Conservation (phyloP, 2,888 invertebrate genomes). For the Hipparchia semele region DNA sequence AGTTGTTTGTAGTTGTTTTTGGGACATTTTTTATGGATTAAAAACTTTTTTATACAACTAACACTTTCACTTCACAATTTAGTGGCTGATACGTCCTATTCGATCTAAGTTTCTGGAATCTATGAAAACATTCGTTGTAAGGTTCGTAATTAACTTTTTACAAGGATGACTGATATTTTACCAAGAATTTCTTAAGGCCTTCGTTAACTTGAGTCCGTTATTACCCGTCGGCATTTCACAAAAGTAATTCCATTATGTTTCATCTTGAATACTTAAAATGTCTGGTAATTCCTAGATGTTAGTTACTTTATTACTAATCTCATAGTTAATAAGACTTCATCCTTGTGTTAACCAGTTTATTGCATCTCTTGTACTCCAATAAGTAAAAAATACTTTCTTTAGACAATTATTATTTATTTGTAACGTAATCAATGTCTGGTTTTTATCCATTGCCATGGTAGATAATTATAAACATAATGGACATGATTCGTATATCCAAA, state of each 20-base stretch:
- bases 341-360: slow-evolving; percentile 14
- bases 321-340: slow-evolving; percentile 49
- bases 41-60: background rate
- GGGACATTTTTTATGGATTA: background rate
- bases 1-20: background rate
- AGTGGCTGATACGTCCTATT: too few relatives aligned
- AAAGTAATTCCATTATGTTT: background rate
- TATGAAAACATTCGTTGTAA: too few relatives aligned
- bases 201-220: background rate
- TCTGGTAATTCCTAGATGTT: slow-evolving; percentile 43
- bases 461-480: slow-evolving; percentile 22
- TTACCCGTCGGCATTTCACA: background rate
- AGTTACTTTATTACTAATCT: slow-evolving; percentile 62
- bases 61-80: too few relatives aligned
- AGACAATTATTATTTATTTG: slow-evolving; percentile 15
- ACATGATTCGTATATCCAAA: slow-evolving; percentile 10
- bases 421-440: slow-evolving; percentile 22
- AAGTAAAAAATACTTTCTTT: slow-evolving; percentile 18
- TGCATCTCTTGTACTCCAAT: background rate
- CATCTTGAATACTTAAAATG: background rate
- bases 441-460: slow-evolving; percentile 21
- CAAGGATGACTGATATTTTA: slow-evolving; percentile 4
- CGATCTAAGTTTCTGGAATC: too few relatives aligned
- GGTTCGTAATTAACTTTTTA: background rate
- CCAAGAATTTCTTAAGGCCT: background rate